Conservation (phyloP, 2,888 invertebrate genomes). For the Hybos culiciformis region DNA sequence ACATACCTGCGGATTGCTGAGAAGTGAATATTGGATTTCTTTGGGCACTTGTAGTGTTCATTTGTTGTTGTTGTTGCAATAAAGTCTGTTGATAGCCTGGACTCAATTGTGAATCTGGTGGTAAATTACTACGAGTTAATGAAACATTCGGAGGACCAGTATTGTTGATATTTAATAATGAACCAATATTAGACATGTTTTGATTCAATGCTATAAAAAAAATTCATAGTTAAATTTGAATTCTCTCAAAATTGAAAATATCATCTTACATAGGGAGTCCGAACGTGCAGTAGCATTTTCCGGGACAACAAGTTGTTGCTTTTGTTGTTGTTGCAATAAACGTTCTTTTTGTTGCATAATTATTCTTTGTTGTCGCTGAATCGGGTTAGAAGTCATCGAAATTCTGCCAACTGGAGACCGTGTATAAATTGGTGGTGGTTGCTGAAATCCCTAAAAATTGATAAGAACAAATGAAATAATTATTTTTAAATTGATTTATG, state of each 20-base stretch:
- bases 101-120: conserved; percentile 47
- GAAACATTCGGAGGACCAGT: conserved; percentile 77
- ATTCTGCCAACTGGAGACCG: conserved; percentile 27
- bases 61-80: conserved; percentile 35
- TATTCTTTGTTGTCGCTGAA: conserved; percentile 25
- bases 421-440: conserved; percentile 33
- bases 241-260: not conserved
- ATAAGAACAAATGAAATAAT: too few species aligned
- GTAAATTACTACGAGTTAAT: conserved; percentile 53
- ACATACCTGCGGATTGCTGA: conserved; percentile 26
- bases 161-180: conserved; percentile 71
- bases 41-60: conserved; percentile 33
- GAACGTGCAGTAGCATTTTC: conserved; percentile 54
- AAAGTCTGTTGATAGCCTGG: conserved; percentile 42
- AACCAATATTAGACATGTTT: conserved; percentile 54
- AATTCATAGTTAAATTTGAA: too few species aligned
- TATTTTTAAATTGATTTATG: too few species aligned
- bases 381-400: conserved; percentile 22
- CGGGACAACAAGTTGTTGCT: conserved; percentile 67
- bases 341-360: conserved; percentile 48
- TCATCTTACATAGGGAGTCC: conserved; percentile 26
- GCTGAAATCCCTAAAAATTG: conserved; percentile 29
- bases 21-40: conserved; percentile 34
- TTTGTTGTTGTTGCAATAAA: conserved; percentile 62
- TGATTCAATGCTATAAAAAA: conserved; percentile 29